Base-by-base conservation (phyloP, 2,113 vertebrate species). In the Amphiprion percula region DNA sequence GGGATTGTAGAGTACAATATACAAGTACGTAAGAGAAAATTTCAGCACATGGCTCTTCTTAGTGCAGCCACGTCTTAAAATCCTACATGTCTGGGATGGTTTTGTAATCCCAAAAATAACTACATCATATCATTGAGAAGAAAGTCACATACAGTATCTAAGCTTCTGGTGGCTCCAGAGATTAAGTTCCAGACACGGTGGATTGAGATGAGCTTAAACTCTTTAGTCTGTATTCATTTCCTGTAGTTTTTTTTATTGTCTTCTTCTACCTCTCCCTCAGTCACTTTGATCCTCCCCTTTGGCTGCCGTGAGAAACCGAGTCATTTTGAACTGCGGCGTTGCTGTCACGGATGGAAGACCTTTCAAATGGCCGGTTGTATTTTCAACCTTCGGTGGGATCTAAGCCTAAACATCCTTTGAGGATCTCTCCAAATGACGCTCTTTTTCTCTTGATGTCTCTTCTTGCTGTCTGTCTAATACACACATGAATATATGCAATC, bases 141-240 rank as follows among this genome's bases (percentile, higher is more conserved):
- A 83, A 73, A 91, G 83, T 90, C 80, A 84, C 89, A 86, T 76
- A 67, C 50, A 84, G 80, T 68, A 90, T 75, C 58, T 88, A 84
- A 87, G 85, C 88, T 82, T 49, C 71, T 74, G 70, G 69, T 72
- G 81, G 75, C 83, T 87, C 73, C 55, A 77, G 67, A 88, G 90
- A 90, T 90, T 85, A 88, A 74, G 60, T 60, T 56, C 37, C 77
- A 88, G 75, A 90, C 87, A 90, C 84, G 88, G 83, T 76, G 80
- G 85, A 89, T 88, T 88, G 54, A 74, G 67, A 89, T 73, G 66
- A 84, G 87, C 82, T 89, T 92, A 89, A 85, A 88, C 81, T 82
- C 86, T 78, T 82, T 72, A 67, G 65, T 83, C 70, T 52, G 62
- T 72, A 83, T 87, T 91, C 69, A 90, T 82, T 90, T 90, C 80